phyloP scores from a whole-genome alignment of 2,888 invertebrate species.

The Eurois occulta region DNA sequence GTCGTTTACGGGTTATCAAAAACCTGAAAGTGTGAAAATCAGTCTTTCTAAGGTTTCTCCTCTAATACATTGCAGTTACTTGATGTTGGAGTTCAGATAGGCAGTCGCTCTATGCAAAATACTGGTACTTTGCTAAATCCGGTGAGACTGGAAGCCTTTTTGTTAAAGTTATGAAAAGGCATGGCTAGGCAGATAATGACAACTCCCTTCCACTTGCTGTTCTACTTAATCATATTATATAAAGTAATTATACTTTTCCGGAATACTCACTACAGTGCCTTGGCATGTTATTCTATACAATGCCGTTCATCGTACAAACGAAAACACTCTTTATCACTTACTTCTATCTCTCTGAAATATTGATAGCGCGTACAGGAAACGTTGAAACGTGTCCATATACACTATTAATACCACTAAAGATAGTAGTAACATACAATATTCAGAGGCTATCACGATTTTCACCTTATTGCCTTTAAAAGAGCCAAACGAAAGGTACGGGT shows the following conservation, averaged over 20 bases:
- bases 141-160: too few relatives aligned
- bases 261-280: background rate
- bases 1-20: background rate
- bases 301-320: background rate
- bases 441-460: conserved; percentile 44
- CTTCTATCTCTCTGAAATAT: background rate
- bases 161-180: too few relatives aligned
- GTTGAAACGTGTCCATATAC: conserved; percentile 19
- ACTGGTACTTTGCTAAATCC: background rate
- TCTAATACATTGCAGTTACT: background rate
- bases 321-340: background rate
- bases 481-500: conserved; percentile 27
- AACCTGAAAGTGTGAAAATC: background rate
- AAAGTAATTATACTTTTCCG: too few relatives aligned
- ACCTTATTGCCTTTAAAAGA: conserved; percentile 53
- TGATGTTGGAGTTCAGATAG: background rate
- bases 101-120: background rate
- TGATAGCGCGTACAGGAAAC: conserved; percentile 11
- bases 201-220: too few relatives aligned
- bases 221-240: too few relatives aligned
- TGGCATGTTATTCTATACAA: background rate
- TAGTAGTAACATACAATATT: conserved; percentile 49
- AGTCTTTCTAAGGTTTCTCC: background rate
- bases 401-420: conserved; percentile 23
- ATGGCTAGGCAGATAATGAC: background rate